Evolutionary conservation across 92 coral and sea anemone species (phyloP).

Genomic region (Diadumene lineata): DNA sequence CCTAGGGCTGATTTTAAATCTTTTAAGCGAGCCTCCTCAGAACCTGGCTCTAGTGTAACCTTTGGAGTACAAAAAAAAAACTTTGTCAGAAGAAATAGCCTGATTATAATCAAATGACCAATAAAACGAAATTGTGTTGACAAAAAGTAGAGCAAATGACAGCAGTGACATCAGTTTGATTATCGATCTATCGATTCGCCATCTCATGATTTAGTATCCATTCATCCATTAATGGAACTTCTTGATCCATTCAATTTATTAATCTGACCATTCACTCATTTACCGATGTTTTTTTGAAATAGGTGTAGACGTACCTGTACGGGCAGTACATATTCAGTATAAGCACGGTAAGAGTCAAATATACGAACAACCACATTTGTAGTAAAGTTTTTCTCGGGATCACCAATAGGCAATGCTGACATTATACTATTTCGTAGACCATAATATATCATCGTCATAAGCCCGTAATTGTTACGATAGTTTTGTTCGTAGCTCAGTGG

Average conservation of each 20-base stretch:
- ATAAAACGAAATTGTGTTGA: no score
- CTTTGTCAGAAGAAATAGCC: background rate
- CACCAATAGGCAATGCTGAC: constrained; percentile 50
- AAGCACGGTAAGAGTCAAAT: constrained; percentile 33
- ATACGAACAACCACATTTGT: constrained; percentile 14
- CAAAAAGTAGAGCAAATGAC: no score
- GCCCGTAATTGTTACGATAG: constrained; percentile 31
- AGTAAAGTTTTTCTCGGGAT: constrained; percentile 5
- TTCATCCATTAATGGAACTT: no score
- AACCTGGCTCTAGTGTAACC: constrained; percentile 30
- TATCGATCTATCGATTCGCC: no score
- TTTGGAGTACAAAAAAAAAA: background rate
- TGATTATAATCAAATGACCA: no score
- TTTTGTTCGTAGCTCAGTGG: constrained; percentile 43
- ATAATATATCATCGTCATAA: constrained; percentile 23
- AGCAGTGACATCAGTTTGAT: no score
- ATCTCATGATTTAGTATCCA: no score
- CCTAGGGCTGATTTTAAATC: background rate
- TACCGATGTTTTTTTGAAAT: background rate
- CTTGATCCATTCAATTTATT: background rate
- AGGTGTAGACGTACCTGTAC: constrained; percentile 28
- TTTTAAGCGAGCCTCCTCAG: background rate
- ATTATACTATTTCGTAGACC: constrained; percentile 3
- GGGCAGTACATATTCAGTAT: constrained; percentile 6
- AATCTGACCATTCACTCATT: background rate